A percentile compares a stretch with the other conserved stretches of the same genome.
Evolutionary conservation across 2,113 vertebrate genomes (phyloP).

Genomic region (Cettia cetti): DNA sequence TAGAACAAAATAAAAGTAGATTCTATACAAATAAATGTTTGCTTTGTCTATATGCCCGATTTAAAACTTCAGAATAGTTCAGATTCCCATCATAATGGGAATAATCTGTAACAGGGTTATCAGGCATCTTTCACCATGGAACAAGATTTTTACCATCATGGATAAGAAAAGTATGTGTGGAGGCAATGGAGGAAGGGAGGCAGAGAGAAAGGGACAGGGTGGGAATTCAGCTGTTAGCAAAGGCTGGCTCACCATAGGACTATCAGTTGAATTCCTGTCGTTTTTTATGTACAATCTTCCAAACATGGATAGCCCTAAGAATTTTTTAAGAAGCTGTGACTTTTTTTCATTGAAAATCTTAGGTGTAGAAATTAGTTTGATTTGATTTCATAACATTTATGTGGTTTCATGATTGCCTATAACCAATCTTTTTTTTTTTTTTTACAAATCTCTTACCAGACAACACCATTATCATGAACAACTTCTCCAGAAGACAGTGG

Average conservation of each 20-base stretch:
- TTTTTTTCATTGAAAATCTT: background rate
- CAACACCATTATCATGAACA: constrained; percentile 60
- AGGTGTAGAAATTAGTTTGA: background rate
- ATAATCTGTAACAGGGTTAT: background rate
- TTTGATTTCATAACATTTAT: background rate
- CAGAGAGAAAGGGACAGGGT: background rate
- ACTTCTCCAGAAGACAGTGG: constrained; percentile 72
- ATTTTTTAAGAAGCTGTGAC: background rate
- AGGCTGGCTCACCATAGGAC: background rate
- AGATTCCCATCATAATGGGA: background rate
- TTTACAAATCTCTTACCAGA: constrained; percentile 70
- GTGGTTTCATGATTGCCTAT: background rate
- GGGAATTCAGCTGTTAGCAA: background rate
- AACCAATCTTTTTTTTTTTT: background rate
- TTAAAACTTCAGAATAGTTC: background rate
- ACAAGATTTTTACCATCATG: background rate
- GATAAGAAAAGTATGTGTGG: background rate
- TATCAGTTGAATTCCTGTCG: background rate
- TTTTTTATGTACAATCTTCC: background rate
- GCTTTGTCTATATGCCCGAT: background rate
- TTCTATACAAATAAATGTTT: background rate
- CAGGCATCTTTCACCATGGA: background rate
- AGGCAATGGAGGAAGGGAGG: background rate
- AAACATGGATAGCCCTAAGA: background rate
- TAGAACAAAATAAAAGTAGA: background rate